Conservation (phyloP, 2,888 invertebrate species). For the Agrotis segetum region DNA sequence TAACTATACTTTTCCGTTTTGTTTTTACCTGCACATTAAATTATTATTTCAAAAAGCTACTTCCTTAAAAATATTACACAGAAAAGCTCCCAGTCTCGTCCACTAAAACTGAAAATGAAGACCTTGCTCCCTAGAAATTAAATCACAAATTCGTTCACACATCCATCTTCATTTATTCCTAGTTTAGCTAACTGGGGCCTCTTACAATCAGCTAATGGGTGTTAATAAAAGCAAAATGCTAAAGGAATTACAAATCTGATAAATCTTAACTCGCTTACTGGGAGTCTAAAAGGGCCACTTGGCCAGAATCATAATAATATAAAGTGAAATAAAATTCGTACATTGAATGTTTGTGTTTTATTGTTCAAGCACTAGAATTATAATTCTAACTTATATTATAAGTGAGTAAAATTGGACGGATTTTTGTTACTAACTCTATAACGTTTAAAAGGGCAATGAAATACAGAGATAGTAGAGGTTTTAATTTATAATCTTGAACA, state of each 20-base stretch:
- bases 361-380: too few species aligned
- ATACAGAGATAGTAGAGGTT: too few species aligned
- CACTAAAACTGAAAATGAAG: constrained; percentile 43
- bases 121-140: constrained; percentile 37
- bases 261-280: constrained; percentile 21
- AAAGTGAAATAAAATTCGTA: too few species aligned
- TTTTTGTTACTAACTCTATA: too few species aligned
- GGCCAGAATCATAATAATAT: too few species aligned
- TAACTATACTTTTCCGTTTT: background rate
- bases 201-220: constrained; percentile 53
- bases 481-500: too few species aligned
- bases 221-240: constrained; percentile 27
- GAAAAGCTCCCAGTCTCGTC: background rate
- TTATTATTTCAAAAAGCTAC: background rate
- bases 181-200: constrained; percentile 42
- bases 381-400: too few species aligned
- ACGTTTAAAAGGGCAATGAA: too few species aligned
- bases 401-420: too few species aligned
- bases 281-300: too few species aligned
- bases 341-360: too few species aligned
- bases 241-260: constrained; percentile 27
- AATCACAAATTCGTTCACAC: constrained; percentile 44
- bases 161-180: constrained; percentile 49
- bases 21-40: constrained; percentile 14
- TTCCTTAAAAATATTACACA: constrained; percentile 19